These are phyloP conservation scores for Coryphaenoides rupestris DNA, from an alignment of 2,113 vertebrate species.

Conservation along the genomic window DNA sequence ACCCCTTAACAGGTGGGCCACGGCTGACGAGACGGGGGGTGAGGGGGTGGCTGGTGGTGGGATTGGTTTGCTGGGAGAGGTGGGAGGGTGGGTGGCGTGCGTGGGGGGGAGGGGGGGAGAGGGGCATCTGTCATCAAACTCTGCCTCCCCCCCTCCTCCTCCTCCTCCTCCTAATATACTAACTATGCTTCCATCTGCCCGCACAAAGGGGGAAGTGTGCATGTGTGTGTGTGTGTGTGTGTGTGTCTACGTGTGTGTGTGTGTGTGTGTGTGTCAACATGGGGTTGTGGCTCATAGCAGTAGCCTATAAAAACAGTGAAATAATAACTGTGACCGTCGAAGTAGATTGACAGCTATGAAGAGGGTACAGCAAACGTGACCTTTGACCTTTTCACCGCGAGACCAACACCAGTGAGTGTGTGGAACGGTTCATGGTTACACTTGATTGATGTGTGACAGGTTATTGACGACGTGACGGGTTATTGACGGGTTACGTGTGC, in stretches of 20 bases:
- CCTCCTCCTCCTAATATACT: too few relatives aligned
- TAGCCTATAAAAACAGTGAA: too few relatives aligned
- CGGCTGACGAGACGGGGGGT: conserved; percentile 30
- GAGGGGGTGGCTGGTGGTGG: conserved; percentile 21
- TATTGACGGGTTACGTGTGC: too few relatives aligned
- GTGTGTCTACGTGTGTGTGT: too few relatives aligned
- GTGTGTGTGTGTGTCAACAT: too few relatives aligned
- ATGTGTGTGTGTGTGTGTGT: too few relatives aligned
- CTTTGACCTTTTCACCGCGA: conserved; percentile 39
- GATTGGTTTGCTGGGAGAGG: conserved; percentile 33
- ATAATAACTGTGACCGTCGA: too few relatives aligned
- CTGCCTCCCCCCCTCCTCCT: conserved; percentile 44
- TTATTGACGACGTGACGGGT: too few relatives aligned
- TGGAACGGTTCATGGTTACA: conserved; percentile 28
- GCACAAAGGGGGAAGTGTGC: neutral
- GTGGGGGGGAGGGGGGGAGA: conserved; percentile 16
- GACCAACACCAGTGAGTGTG: conserved; percentile 16
- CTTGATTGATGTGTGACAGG: too few relatives aligned
- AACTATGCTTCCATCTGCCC: conserved; percentile 56
- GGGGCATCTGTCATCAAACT: conserved; percentile 64
- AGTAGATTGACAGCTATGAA: too few relatives aligned
- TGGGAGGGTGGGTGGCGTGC: conserved; percentile 26
- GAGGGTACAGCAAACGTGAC: conserved; percentile 9
- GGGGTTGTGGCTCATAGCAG: too few relatives aligned
- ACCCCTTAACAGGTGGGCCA: conserved; percentile 64